A percentile compares a stretch with the other conserved stretches of the same genome.
phyloP scores from a whole-genome alignment of 2,113 vertebrate genomes.

The Anguilla japonica region DNA sequence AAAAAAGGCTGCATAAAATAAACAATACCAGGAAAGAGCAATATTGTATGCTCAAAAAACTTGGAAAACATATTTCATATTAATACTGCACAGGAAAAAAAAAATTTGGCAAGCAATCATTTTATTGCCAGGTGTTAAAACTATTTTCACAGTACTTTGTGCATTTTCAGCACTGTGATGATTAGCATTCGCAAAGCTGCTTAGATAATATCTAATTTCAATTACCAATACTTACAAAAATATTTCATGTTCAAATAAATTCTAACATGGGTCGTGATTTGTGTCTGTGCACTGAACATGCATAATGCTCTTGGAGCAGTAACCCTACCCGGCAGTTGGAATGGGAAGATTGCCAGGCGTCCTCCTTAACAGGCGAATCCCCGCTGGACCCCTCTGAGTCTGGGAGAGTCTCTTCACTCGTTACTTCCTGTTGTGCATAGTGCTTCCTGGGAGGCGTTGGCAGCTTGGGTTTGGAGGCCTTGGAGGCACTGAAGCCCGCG shows the following conservation, averaged over 20 bases:
- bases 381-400: slow-evolving; percentile 53
- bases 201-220: too few species aligned
- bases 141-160: not conserved
- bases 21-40: too few species aligned
- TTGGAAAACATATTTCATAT: too few species aligned
- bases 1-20: too few species aligned
- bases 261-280: not conserved
- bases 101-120: not conserved
- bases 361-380: slow-evolving; percentile 40
- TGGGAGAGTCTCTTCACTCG: slow-evolving; percentile 53
- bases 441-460: slow-evolving; percentile 67
- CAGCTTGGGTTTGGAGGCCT: slow-evolving; percentile 72
- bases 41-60: too few species aligned
- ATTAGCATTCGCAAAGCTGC: not conserved
- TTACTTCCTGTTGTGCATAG: slow-evolving; percentile 74
- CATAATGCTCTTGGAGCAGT: not conserved
- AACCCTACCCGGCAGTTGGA: slow-evolving; percentile 65
- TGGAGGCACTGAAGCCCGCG: slow-evolving; percentile 61
- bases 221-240: not conserved
- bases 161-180: not conserved
- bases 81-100: too few species aligned
- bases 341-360: slow-evolving; percentile 38
- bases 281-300: not conserved
- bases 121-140: too few species aligned
- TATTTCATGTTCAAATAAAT: not conserved